Conservation (phyloP, 2,888 invertebrate species). For the Thymelicus lineola region DNA sequence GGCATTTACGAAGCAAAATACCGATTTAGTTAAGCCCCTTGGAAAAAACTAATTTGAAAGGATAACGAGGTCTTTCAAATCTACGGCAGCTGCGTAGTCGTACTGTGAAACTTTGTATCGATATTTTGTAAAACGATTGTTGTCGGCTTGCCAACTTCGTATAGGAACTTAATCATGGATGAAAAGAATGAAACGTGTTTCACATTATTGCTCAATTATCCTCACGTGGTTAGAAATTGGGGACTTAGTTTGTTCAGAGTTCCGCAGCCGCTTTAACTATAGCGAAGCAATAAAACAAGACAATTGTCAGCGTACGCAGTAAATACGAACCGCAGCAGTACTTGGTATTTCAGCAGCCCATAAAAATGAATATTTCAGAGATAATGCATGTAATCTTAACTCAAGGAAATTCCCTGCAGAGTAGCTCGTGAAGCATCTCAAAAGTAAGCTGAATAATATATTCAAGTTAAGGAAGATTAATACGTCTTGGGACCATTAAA, state of each 20-base stretch:
- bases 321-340: neutral
- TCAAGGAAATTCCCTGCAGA: constrained; percentile 35
- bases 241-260: too few relatives aligned
- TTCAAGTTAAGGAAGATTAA: constrained; percentile 74
- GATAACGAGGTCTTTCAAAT: constrained; percentile 23
- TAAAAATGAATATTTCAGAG: constrained; percentile 17
- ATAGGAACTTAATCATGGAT: too few relatives aligned
- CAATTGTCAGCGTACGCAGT: neutral
- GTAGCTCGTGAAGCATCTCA: constrained; percentile 32
- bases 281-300: neutral
- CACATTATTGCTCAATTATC: too few relatives aligned
- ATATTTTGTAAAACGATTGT: neutral
- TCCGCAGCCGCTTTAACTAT: neutral
- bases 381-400: constrained; percentile 20
- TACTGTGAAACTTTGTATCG: too few relatives aligned
- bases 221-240: too few relatives aligned
- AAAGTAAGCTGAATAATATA: constrained; percentile 70
- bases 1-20: constrained; percentile 24
- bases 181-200: too few relatives aligned
- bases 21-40: constrained; percentile 25
- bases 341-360: neutral
- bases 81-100: neutral
- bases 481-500: constrained; percentile 64
- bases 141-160: neutral
- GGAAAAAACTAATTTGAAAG: constrained; percentile 26